Evolutionary conservation across 2,113 vertebrate genomes (phyloP).

Genomic region (Todiramphus chloris): DNA sequence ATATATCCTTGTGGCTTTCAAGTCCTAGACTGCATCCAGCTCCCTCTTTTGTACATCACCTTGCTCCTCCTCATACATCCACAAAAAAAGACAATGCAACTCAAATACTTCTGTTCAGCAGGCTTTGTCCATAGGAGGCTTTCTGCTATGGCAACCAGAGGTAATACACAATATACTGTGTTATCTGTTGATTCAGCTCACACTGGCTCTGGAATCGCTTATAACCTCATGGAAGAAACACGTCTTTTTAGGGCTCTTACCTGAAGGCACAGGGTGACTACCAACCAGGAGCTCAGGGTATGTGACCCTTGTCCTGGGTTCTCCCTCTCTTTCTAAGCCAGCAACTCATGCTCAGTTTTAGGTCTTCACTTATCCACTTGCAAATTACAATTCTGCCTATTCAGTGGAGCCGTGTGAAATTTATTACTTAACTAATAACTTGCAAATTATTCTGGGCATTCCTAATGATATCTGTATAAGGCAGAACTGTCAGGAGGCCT

Average conservation of each 20-base stretch:
- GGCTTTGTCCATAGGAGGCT: neutral
- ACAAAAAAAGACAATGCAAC: neutral
- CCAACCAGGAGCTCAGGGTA: neutral
- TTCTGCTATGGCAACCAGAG: slow-evolving; percentile 2
- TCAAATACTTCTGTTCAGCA: neutral
- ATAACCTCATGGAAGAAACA: neutral
- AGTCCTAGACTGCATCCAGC: neutral
- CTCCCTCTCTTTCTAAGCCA: neutral
- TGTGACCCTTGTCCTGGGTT: neutral
- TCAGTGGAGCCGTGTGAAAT: neutral
- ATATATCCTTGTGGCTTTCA: neutral
- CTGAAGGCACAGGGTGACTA: neutral
- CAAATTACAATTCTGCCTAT: neutral
- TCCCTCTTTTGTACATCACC: neutral
- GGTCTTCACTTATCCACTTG: neutral
- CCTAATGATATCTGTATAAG: neutral
- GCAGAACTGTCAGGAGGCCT: neutral
- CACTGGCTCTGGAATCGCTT: neutral
- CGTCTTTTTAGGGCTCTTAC: neutral
- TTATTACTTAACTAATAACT: neutral
- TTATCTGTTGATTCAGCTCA: slow-evolving; percentile 3
- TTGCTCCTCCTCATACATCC: neutral
- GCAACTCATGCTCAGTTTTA: neutral
- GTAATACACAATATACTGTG: neutral
- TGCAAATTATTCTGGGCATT: slow-evolving; percentile 1